Conservation (phyloP, 1,140 invertebrate species). For the Planococcus citri region DNA sequence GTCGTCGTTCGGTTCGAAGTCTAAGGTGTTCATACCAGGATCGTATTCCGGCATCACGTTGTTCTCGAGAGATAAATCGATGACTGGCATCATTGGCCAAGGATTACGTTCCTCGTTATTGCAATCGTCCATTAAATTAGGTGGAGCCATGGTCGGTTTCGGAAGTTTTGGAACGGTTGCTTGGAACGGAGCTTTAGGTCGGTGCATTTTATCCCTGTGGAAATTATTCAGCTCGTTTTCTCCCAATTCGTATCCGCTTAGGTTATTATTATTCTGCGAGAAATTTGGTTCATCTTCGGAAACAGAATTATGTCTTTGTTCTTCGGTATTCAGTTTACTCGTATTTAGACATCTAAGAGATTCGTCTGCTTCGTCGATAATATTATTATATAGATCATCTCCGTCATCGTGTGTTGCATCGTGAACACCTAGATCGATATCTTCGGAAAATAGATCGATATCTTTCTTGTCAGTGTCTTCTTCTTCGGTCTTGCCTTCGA, state of each 20-base stretch:
- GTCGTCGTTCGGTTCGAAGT: not conserved
- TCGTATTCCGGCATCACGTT: not conserved
- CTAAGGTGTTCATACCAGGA: too few relatives aligned
- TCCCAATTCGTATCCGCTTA: not conserved
- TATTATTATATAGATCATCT: conserved; percentile 12
- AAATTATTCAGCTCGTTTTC: not conserved
- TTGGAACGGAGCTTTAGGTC: not conserved
- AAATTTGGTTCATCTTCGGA: not conserved
- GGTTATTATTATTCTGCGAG: not conserved
- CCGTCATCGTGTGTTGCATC: not conserved
- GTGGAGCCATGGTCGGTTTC: not conserved
- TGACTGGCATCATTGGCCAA: not conserved
- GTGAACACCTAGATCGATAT: not conserved
- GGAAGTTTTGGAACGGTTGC: not conserved
- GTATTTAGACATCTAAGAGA: not conserved
- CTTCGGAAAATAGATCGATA: not conserved
- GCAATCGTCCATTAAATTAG: conserved; percentile 9
- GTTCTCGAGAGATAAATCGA: not conserved
- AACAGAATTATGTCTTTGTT: not conserved
- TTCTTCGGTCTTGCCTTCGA: not conserved
- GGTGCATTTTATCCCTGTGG: not conserved
- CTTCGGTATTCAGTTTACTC: not conserved
- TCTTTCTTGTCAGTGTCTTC: not conserved
- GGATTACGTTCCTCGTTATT: conserved; percentile 2
- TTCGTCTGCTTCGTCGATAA: not conserved